These are phyloP conservation scores for Hoplostethus mediterraneus DNA, from an alignment of 2,797 vertebrate species.

Conservation along the genomic window DNA sequence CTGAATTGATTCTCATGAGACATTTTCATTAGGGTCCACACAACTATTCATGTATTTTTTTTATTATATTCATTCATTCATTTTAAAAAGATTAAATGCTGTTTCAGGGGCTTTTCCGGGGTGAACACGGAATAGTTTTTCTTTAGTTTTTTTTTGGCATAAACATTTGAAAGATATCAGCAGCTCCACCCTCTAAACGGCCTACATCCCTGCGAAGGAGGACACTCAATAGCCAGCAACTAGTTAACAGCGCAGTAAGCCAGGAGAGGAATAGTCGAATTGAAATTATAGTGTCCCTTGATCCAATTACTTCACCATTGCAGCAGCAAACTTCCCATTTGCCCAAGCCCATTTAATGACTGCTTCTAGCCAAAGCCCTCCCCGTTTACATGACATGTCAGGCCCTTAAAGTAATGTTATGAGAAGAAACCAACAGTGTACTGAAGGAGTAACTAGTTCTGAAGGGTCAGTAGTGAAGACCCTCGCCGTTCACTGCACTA, in stretches of 20 bases:
- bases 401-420: slow-evolving; percentile 1
- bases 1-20: too few species aligned
- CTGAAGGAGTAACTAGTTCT: background rate
- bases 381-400: background rate
- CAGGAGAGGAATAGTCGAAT: background rate
- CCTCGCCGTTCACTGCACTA: background rate
- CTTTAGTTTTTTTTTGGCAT: too few species aligned
- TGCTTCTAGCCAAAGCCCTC: slow-evolving; percentile 4
- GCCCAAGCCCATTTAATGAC: slow-evolving; percentile 20
- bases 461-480: background rate
- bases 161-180: too few species aligned
- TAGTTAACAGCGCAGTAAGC: slow-evolving; percentile 5
- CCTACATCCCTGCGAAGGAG: too few species aligned
- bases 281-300: slow-evolving; percentile 9
- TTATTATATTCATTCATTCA: too few species aligned
- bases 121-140: too few species aligned
- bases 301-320: slow-evolving; percentile 24
- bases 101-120: too few species aligned
- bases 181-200: too few species aligned
- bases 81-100: too few species aligned
- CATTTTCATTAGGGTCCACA: too few species aligned
- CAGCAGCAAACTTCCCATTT: slow-evolving; percentile 3
- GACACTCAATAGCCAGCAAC: too few species aligned
- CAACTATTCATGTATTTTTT: too few species aligned
- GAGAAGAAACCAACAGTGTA: slow-evolving; percentile 1